phyloP scores from a whole-genome alignment of 2,888 invertebrate species.

The Cheilosia variabilis region DNA sequence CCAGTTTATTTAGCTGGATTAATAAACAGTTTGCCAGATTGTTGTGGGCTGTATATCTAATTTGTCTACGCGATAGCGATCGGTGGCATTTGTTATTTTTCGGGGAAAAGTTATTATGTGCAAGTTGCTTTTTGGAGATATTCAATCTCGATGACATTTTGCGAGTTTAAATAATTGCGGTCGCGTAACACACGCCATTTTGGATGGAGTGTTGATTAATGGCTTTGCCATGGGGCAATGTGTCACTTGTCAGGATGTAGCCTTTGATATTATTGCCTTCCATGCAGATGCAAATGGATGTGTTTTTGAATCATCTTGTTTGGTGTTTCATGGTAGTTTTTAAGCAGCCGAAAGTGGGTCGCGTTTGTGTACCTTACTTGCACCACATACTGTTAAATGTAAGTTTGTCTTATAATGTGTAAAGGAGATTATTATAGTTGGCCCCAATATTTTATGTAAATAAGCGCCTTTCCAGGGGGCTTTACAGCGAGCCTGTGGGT shows the following conservation, averaged over 20 bases:
- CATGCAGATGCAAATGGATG: neutral
- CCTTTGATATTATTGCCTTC: neutral
- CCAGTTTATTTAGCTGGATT: conserved; percentile 62
- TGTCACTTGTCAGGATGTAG: conserved; percentile 35
- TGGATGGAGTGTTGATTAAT: conserved; percentile 1
- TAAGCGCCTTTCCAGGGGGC: too few species aligned
- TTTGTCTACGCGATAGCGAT: conserved; percentile 66
- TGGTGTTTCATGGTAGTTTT: too few species aligned
- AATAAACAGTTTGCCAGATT: conserved; percentile 27
- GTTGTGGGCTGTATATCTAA: conserved; percentile 32
- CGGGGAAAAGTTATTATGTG: conserved; percentile 35
- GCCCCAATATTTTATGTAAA: too few species aligned
- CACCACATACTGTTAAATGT: too few species aligned
- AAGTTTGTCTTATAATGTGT: too few species aligned
- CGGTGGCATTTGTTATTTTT: conserved; percentile 58
- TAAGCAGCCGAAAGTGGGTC: too few species aligned
- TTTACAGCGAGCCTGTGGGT: too few species aligned
- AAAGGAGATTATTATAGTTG: too few species aligned
- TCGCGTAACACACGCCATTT: conserved; percentile 42
- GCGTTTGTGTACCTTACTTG: too few species aligned
- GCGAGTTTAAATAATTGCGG: conserved; percentile 5
- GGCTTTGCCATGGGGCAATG: neutral
- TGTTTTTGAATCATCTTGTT: too few species aligned
- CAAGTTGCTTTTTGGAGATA: conserved; percentile 6
- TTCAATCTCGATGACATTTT: conserved; percentile 2